Percentiles rank a stretch among this genome's conserved stretches.
These are phyloP conservation scores for Pampus argenteus DNA, from an alignment of 2,797 vertebrate species.

Conservation along the genomic window DNA sequence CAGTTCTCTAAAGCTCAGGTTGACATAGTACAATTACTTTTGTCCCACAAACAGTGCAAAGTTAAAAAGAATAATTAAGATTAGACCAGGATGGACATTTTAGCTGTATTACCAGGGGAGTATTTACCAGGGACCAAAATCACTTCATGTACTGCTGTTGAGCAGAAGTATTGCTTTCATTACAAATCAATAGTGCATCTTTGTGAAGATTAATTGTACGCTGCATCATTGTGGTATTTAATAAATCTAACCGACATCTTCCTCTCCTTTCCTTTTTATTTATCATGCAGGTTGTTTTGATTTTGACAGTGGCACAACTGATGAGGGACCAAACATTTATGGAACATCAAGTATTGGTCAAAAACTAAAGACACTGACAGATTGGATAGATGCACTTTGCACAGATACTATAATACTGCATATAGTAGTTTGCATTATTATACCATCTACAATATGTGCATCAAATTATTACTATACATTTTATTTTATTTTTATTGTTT, in stretches of 20 bases:
- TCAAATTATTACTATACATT: background rate
- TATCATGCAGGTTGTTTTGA: constrained; percentile 61
- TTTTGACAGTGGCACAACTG: constrained; percentile 62
- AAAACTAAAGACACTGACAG: constrained; percentile 27
- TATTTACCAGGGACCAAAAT: too few relatives aligned
- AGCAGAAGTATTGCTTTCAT: background rate
- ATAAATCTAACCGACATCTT: background rate
- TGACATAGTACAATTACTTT: too few relatives aligned
- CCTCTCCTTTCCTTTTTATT: constrained; percentile 12
- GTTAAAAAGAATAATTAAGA: too few relatives aligned
- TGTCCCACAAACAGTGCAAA: too few relatives aligned
- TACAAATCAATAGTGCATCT: background rate
- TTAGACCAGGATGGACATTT: too few relatives aligned
- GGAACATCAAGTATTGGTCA: constrained; percentile 60
- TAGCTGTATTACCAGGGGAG: too few relatives aligned
- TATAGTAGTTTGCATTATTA: background rate
- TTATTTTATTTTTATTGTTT: background rate
- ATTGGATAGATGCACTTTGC: constrained; percentile 2
- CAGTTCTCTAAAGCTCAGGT: too few relatives aligned
- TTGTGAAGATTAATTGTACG: background rate
- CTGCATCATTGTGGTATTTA: too few relatives aligned
- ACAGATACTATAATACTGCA: constrained; percentile 4
- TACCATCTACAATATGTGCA: background rate
- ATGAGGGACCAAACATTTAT: constrained; percentile 51
- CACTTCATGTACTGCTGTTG: background rate